Base-by-base conservation (phyloP, 1,140 invertebrate genomes). In the Drosophila burlai region DNA sequence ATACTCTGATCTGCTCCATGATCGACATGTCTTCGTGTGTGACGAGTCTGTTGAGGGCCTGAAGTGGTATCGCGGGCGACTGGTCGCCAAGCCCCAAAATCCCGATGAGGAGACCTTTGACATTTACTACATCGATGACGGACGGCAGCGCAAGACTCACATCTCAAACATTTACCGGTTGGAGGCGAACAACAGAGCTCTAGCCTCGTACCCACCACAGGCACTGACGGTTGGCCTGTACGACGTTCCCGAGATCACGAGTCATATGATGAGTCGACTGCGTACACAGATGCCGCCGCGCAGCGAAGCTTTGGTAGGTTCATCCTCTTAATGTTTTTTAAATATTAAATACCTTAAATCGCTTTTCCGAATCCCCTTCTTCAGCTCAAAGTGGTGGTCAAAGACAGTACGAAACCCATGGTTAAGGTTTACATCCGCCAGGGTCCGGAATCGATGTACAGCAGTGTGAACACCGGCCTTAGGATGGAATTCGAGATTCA, bases 111-210 rank as follows among this genome's bases (percentile, higher is more conserved):
- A 90, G 40, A 76, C 77, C 26, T 92, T 84, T 34, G 83, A 90
- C 57, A 81, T 93, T 5, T 89, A 84, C 31, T 93, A 83, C 34
- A 83, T 93, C 24, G 92, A 93, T 18, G 77, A 93, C 62, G 92
- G 92, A 2, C 50, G 82, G 16, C 79, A 80, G 58, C 87, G 86
- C 55, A 83, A 80, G 24, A 91, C 83, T 26, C 83, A 91, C 52
- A 83, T 92, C 11, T 91, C 92, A 3, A 91, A 93, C 13, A 92
- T 93, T 4, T 93, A 92, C 67, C 80, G 82, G 4, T 71, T 93
- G 36, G 92, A 93, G 52, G 80, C 89, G 9, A 77, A 92, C 47
- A 93, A 92, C 58, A 74, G 76, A 24, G 92, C 92, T 3, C 78
- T 93, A 0, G 89, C 76, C 38, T 69, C 81, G 13, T 93, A 77